phyloP scores from a whole-genome alignment of 2,888 invertebrate genomes.

The Elegia similella region DNA sequence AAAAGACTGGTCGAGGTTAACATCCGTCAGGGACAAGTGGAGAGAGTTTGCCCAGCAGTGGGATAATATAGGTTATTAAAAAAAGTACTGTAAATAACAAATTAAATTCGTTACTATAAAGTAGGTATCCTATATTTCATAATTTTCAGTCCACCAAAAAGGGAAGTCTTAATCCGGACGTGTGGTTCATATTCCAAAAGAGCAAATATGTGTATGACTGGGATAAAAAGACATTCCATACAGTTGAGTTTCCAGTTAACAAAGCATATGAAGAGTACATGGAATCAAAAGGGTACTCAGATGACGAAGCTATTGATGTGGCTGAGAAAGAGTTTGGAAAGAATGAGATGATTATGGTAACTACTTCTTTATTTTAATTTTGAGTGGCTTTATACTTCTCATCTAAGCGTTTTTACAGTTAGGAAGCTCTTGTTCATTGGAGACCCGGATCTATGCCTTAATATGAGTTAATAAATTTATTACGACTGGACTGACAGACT shows the following conservation, averaged over 20 bases:
- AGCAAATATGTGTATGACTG: slow-evolving; percentile 96
- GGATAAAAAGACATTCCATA: slow-evolving; percentile 89
- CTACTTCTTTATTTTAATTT: slow-evolving; percentile 13
- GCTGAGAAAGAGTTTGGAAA: slow-evolving; percentile 93
- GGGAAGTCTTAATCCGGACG: slow-evolving; percentile 74
- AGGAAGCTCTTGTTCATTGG: no score
- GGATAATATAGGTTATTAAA: no score
- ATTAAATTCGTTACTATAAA: no score
- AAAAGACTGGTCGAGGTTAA: no score
- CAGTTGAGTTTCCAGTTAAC: slow-evolving; percentile 92
- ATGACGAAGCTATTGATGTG: slow-evolving; percentile 88
- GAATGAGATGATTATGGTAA: slow-evolving; percentile 92
- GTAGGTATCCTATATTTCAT: slow-evolving; percentile 17
- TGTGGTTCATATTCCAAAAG: slow-evolving; percentile 98
- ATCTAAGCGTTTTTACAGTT: no score
- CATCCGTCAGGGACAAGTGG: no score
- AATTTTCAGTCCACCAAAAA: slow-evolving; percentile 61
- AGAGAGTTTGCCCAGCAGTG: no score
- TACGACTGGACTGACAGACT: no score
- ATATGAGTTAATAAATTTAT: no score
- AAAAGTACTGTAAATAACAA: no score
- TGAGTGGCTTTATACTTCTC: not conserved
- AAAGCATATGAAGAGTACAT: slow-evolving; percentile 86
- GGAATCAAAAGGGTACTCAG: slow-evolving; percentile 93
- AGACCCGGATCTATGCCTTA: no score